These are phyloP conservation scores for Anolis apletophallus DNA, from an alignment of 2,797 vertebrate genomes.

Conservation along the genomic window DNA sequence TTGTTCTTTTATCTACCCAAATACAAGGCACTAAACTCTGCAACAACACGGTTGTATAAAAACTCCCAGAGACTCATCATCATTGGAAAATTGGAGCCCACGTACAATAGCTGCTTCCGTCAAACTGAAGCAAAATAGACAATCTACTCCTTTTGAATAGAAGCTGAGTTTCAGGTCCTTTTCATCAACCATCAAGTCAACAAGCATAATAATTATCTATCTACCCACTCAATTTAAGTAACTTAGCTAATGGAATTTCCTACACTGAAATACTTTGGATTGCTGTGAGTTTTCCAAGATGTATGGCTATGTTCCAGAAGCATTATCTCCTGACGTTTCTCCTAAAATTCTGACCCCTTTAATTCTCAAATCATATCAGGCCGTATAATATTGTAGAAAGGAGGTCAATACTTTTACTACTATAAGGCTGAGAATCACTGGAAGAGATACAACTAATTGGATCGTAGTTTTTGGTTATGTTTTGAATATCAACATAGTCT, in stretches of 20 bases:
- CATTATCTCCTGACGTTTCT: background rate
- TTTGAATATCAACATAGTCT: background rate
- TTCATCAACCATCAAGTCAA: background rate
- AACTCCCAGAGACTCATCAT: background rate
- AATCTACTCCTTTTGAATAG: background rate
- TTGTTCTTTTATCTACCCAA: background rate
- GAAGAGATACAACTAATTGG: background rate
- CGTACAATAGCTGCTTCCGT: background rate
- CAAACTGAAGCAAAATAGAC: background rate
- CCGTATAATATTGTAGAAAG: background rate
- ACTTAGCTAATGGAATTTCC: conserved; percentile 24
- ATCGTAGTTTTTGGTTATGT: background rate
- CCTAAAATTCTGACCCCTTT: background rate
- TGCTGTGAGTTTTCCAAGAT: too few relatives aligned
- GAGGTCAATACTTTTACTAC: background rate
- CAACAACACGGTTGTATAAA: background rate
- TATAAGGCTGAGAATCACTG: background rate
- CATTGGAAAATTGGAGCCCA: conserved; percentile 30
- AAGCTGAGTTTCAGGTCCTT: background rate
- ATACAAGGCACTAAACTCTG: background rate
- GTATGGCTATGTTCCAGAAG: too few relatives aligned
- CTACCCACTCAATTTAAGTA: background rate
- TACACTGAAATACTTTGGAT: accelerated
- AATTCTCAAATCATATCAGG: background rate
- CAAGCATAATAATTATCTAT: background rate